Conservation (phyloP, 1,140 invertebrate genomes). For the Penaeus japonicus region DNA sequence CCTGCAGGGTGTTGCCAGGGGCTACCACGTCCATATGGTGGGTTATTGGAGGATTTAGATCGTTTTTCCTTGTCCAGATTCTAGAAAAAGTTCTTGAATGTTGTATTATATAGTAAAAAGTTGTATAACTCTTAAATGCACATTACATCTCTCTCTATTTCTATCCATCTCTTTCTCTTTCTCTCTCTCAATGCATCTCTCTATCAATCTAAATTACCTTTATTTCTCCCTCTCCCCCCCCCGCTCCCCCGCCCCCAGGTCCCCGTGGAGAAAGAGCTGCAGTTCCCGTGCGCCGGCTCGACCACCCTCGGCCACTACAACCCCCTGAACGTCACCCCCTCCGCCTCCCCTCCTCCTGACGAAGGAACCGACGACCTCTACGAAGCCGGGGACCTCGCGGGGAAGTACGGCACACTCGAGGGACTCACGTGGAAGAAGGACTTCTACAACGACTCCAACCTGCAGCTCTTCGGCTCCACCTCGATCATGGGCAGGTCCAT, state of each 20-base stretch:
- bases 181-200: background rate
- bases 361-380: constrained; percentile 83
- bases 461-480: constrained; percentile 83
- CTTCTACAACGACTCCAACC: constrained; percentile 81
- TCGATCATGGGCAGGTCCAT: constrained; percentile 87
- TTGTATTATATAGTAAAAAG: too few relatives aligned
- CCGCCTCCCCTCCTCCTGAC: constrained; percentile 69
- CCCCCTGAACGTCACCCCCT: constrained; percentile 75
- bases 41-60: background rate
- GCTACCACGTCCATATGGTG: constrained; percentile 86
- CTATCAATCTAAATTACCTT: background rate
- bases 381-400: constrained; percentile 83
- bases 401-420: constrained; percentile 79
- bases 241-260: constrained; percentile 67
- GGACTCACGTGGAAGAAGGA: constrained; percentile 68
- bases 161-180: background rate
- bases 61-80: too few relatives aligned
- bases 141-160: too few relatives aligned
- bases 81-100: too few relatives aligned
- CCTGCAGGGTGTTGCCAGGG: constrained; percentile 72
- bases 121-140: too few relatives aligned
- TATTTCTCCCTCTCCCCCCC: background rate
- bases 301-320: constrained; percentile 85
- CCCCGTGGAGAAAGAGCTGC: constrained; percentile 79
- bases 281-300: constrained; percentile 86